phyloP scores from a whole-genome alignment of 1,140 invertebrate genomes.

The Megathymus violae region DNA sequence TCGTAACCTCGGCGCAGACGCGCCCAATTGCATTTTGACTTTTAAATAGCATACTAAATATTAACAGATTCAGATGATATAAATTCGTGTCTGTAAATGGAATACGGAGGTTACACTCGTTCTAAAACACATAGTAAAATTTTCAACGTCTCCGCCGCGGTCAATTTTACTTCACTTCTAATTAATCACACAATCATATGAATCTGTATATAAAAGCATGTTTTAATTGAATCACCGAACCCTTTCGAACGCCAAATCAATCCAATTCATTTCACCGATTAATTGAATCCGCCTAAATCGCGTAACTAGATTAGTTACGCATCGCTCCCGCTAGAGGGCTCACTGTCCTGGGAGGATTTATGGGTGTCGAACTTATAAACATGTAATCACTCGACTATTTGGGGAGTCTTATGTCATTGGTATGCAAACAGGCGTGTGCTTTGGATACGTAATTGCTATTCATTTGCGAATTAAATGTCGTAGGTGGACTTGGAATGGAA shows the following conservation, averaged over 20 bases:
- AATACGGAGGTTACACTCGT: no score
- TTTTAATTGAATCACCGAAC: slow-evolving; percentile 1
- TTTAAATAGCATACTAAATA: slow-evolving; percentile 36
- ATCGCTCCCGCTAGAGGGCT: slow-evolving; percentile 11
- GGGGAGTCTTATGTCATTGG: slow-evolving; percentile 18
- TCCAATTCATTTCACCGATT: slow-evolving; percentile 18
- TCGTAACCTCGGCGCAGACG: slow-evolving; percentile 41
- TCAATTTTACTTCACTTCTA: no score
- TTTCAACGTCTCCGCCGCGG: no score
- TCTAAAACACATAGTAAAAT: no score
- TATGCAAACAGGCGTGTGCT: slow-evolving; percentile 14
- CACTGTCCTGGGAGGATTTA: neutral
- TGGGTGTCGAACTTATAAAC: slow-evolving; percentile 12
- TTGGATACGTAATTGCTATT: slow-evolving; percentile 15
- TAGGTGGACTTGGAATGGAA: slow-evolving; percentile 6
- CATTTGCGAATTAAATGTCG: slow-evolving; percentile 16
- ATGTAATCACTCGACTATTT: slow-evolving; percentile 23
- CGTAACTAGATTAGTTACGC: slow-evolving; percentile 2
- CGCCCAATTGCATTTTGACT: slow-evolving; percentile 43
- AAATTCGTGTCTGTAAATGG: no score
- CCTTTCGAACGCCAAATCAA: neutral
- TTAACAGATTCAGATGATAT: slow-evolving; percentile 26
- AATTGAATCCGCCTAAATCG: slow-evolving; percentile 18
- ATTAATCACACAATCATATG: neutral
- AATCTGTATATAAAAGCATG: neutral